Percentiles rank a stretch among this genome's conserved stretches.
Evolutionary conservation across 2,113 vertebrate genomes (phyloP).

Genomic region (Antechinus stuartii): DNA sequence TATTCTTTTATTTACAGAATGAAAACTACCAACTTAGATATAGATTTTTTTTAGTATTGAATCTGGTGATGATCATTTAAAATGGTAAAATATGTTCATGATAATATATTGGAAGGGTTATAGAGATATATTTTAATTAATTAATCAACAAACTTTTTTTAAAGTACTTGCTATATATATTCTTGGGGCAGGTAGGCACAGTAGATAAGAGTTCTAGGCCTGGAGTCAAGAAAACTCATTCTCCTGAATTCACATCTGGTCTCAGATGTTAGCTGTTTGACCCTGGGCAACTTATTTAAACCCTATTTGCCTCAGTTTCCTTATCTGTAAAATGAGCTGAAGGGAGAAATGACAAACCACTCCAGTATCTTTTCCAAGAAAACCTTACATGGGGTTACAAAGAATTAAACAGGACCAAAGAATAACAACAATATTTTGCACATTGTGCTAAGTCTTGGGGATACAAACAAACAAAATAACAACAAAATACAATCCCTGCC

Average conservation of each 20-base stretch:
- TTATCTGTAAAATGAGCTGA: background rate
- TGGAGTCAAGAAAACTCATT: background rate
- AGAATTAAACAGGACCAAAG: background rate
- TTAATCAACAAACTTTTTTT: background rate
- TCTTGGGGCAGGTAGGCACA: background rate
- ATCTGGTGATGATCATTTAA: conserved; percentile 60
- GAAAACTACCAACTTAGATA: conserved; percentile 52
- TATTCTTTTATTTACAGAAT: conserved; percentile 52
- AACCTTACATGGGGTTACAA: background rate
- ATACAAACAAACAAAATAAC: background rate
- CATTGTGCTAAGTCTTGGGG: background rate
- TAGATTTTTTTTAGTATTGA: conserved; percentile 44
- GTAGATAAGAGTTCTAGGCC: background rate
- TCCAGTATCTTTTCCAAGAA: background rate
- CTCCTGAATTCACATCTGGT: background rate
- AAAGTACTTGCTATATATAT: background rate
- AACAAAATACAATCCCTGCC: background rate
- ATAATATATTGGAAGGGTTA: background rate
- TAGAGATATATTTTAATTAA: conserved; percentile 12
- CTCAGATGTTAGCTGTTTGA: background rate
- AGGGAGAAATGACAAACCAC: background rate
- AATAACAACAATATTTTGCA: background rate
- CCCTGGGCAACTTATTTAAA: background rate
- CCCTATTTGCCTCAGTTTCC: background rate
- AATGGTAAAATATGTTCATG: conserved; percentile 41